Conservation (phyloP, 2,888 invertebrate species). For the Panorpa germanica region DNA sequence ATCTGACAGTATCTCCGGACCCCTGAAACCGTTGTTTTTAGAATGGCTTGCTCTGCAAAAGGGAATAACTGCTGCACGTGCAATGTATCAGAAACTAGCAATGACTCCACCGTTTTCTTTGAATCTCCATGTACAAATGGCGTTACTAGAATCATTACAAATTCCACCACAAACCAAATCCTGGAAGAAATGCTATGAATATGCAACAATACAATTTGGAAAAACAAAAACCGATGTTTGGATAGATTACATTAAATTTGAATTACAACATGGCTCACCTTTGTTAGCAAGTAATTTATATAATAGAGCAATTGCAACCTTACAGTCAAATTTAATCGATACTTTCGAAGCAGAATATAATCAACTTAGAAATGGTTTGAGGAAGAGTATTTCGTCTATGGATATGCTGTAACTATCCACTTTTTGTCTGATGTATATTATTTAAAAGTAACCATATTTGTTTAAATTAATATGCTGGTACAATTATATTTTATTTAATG, state of each 20-base stretch:
- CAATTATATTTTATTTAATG: too few relatives aligned
- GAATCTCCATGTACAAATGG: slow-evolving; percentile 41
- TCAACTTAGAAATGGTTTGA: slow-evolving; percentile 13
- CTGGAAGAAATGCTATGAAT: slow-evolving; percentile 39
- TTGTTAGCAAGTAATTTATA: slow-evolving; percentile 34
- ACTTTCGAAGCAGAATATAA: slow-evolving; percentile 16
- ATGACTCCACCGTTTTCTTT: slow-evolving; percentile 35
- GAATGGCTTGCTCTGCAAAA: slow-evolving; percentile 15
- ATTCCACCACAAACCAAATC: slow-evolving; percentile 24
- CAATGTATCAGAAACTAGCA: slow-evolving; percentile 37
- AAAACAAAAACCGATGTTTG: slow-evolving; percentile 42
- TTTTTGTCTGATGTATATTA: too few relatives aligned
- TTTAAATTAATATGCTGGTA: too few relatives aligned
- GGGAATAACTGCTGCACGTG: slow-evolving; percentile 36
- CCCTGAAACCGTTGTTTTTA: slow-evolving; percentile 18
- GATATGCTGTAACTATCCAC: too few relatives aligned
- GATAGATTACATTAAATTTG: slow-evolving; percentile 54
- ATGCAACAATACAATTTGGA: slow-evolving; percentile 46
- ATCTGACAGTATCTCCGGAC: slow-evolving; percentile 15
- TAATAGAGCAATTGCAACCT: slow-evolving; percentile 37
- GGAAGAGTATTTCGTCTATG: too few relatives aligned
- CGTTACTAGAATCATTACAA: slow-evolving; percentile 24
- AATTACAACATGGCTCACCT: slow-evolving; percentile 38
- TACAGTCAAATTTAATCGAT: slow-evolving; percentile 23
- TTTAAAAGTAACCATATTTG: too few relatives aligned